Conservation (phyloP, 1,140 invertebrate species). For the Helicoverpa zea region DNA sequence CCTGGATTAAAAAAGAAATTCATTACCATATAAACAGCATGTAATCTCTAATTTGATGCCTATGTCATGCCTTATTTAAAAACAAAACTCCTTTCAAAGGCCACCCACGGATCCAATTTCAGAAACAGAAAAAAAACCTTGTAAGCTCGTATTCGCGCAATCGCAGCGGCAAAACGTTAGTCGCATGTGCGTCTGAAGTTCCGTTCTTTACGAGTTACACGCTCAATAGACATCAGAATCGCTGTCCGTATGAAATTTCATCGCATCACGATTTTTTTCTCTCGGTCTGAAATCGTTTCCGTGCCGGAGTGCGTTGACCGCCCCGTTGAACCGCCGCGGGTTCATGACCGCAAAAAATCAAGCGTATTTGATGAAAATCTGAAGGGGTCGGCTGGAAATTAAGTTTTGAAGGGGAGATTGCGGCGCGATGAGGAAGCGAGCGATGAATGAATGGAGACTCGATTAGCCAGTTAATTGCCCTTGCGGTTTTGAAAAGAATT, state of each 20-base stretch:
- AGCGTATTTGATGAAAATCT: slow-evolving; percentile 31
- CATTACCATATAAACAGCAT: slow-evolving; percentile 14
- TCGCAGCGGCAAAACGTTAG: slow-evolving; percentile 34
- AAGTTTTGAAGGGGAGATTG: slow-evolving; percentile 22
- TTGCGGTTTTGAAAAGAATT: background rate
- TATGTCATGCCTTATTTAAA: slow-evolving; percentile 23
- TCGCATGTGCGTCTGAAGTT: slow-evolving; percentile 43
- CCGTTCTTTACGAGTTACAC: slow-evolving; percentile 54
- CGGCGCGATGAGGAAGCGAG: slow-evolving; percentile 12
- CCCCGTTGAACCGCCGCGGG: slow-evolving; percentile 51
- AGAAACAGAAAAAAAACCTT: slow-evolving; percentile 14
- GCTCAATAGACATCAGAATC: slow-evolving; percentile 60
- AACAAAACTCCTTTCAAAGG: slow-evolving; percentile 22
- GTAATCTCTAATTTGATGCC: slow-evolving; percentile 19
- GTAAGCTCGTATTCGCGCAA: slow-evolving; percentile 20
- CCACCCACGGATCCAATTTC: slow-evolving; percentile 27
- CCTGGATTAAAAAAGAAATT: background rate
- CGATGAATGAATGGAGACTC: slow-evolving; percentile 15
- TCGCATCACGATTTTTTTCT: slow-evolving; percentile 47
- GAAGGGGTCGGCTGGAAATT: slow-evolving; percentile 22
- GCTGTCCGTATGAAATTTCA: slow-evolving; percentile 69
- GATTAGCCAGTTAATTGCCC: background rate
- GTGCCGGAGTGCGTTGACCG: slow-evolving; percentile 58
- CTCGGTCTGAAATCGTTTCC: slow-evolving; percentile 52
- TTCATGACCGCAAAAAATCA: slow-evolving; percentile 77